Conservation (phyloP, 2,888 invertebrate genomes). For the Deilephila elpenor region DNA sequence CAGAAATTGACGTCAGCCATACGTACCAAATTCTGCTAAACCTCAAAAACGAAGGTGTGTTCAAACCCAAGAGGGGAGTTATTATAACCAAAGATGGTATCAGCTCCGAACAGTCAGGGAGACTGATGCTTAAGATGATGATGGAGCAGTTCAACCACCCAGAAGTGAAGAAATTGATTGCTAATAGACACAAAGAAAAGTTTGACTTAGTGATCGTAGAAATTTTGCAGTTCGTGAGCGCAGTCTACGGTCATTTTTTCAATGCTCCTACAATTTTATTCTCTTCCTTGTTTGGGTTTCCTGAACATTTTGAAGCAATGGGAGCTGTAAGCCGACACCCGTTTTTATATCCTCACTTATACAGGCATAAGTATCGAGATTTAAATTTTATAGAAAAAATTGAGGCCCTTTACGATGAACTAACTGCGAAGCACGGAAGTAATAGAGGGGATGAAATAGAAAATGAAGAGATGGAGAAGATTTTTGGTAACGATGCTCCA, state of each 20-base stretch:
- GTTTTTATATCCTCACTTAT: conserved; percentile 7
- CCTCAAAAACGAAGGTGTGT: not conserved
- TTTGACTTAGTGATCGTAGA: conserved; percentile 31
- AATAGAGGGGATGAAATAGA: not conserved
- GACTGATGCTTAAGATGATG: not conserved
- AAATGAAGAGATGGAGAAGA: not conserved
- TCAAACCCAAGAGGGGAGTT: conserved; percentile 23
- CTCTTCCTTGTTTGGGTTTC: not conserved
- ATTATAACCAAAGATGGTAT: not conserved
- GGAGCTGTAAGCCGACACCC: conserved; percentile 27
- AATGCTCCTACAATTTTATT: conserved; percentile 27
- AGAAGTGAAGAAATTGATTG: conserved; percentile 23
- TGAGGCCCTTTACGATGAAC: not conserved
- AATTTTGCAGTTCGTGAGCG: not conserved
- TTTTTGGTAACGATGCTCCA: not conserved
- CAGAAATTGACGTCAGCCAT: conserved; percentile 57
- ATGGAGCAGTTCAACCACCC: conserved; percentile 12
- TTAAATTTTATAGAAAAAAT: conserved; percentile 9
- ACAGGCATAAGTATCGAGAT: conserved; percentile 15
- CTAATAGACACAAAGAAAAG: conserved; percentile 24
- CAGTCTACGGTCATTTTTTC: conserved; percentile 15
- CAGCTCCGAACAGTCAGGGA: not conserved
- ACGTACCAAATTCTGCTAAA: conserved; percentile 32
- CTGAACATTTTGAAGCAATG: conserved; percentile 22
- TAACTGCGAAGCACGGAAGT: not conserved